Evolutionary conservation across 2,797 vertebrate species (phyloP), one percentile per base, ranked within the genome.

Genomic region (Hippoglossus hippoglossus): DNA sequence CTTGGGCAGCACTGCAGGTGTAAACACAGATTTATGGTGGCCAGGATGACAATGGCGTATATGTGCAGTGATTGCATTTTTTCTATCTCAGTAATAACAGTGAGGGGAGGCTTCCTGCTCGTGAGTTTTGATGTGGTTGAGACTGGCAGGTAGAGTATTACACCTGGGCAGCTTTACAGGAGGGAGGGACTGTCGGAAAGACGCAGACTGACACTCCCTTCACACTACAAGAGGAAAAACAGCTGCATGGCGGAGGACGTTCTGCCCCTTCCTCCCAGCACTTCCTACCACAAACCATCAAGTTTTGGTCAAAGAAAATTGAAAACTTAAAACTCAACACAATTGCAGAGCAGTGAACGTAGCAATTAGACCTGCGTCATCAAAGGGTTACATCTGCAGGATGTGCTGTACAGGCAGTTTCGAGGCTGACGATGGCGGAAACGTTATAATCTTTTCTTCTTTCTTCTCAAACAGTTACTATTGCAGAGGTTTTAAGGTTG

Each of bases 41-140:
- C 50, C 47, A 65, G 19, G 63, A 77, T 63, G 24, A 82, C 73
- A 77, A 46, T 62, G 18, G 62, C 3, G 4, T 39, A 46, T 26
- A 31, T 31, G 31, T 49, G 72, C 12, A 31, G 8, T 73, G 41
- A 71, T 82, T 36, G 56, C 67, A 80, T 55, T 75, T 66, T 83
- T 71, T 63, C 66, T 75, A 73, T 87, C 77, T 67, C 47, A 22
- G 75, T 92, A 93, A 92, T 91, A 81, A 91, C 84, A 90, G 90
- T 80, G 80, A 86, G 19, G 44, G 21, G 56, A 75, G 67, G 72
- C 88, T 93, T 93, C 92, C 91, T 91, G 87, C 56, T 59, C 0
- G 13, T 26, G 51, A 70, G 65, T 77, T 94, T 94, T 94, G 92
- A 94, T 93, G 93, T 94, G 92, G 91, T 89, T 84, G 26, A 87